Base-by-base conservation (phyloP, 2,113 vertebrate species). In the Brevimyrus niger region DNA sequence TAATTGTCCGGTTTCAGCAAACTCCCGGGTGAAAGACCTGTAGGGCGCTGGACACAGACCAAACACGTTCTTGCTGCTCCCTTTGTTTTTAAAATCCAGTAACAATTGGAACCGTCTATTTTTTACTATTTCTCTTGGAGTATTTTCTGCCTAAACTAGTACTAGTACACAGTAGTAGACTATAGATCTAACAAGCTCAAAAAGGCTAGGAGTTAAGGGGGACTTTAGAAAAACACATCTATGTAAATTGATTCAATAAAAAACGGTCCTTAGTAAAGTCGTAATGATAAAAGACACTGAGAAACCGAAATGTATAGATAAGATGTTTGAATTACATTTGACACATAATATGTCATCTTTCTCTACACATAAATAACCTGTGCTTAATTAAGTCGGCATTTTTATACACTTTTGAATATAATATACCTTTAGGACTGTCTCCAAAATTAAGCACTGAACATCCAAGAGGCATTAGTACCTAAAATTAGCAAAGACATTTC, bases 1-100 rank as follows among this genome's bases (percentile, higher is more conserved):
- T 69, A 27, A 69, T 31, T 94, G 93, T 95, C 93, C 92, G 92
- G 86, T 91, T 76, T 93, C 92, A 90, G 92, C 87, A 86, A 91
- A 91, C 90, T 92, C 93, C 90, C 88, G 86, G 91, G 94, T 94
- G 94, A 93, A 95, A 95, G 94, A 95, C 95, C 94, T 95, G 95
- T 92, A 93, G 94, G 94, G 94, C 93, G 94, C 93, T 82, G 92
- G 94, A 94, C 93, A 91, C 92, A 50, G 89, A 93, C 94, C 95
- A 94, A 94, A 95, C 94, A 90, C 92, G 91, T 92, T 95, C 95
- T 94, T 95, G 96, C 94, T 89, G 93, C 89, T 91, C 91, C 91
- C 90, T 91, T 91, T 92, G 91, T 85, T 94, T 95, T 95, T 95
- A 95, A 95, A 95, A 94, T 88, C 94, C 92, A 92, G 48, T 86